Base-by-base conservation (phyloP, 2,113 vertebrate genomes). In the Daphoenositta chrysoptera region DNA sequence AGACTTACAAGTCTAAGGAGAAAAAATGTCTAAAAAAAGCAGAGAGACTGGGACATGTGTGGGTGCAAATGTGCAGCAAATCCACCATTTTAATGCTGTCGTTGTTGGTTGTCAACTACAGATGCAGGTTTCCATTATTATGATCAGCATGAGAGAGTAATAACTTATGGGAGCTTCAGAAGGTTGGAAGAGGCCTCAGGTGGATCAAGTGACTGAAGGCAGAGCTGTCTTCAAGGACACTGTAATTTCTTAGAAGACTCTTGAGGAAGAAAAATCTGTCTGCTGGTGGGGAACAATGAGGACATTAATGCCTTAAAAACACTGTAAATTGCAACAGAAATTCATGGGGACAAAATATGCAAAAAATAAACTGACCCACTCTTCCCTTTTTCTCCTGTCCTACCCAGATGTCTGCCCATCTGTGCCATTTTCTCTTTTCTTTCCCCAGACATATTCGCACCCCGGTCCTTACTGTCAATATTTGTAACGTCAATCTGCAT, bases 21-120 rank as follows among this genome's bases (percentile, higher is more conserved):
- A 37, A 58, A 66, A 58, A 16, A n/a, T 26, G 1, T 24, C 7
- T 21, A 51, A 40, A 66, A 87, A 72, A 20, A 73, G 6, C 8
- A 81, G 35, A 76, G 28, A 58, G 18, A 27, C 3, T 51, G 13
- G 23, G 8, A n/a, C 4, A 45, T 0, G 0, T 24, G 7, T 4
- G 1, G 23, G 26, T 33, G 13, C 20, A 92, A 75, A 58, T 27
- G 10, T 27, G 8, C 23, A 51, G 19, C 35, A 85, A 78, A 94
- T 75, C 9, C 22, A 82, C 17, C 0, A 28, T 44, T 77, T 54
- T 56, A 12, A 60, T 60, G 20, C 4, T 45, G 13, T 8, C 2
- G 1, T 19, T 75, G 31, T 15, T 90, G 31, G 10, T 76, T 51
- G 37, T 44, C 11, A 69, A 6, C 10, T 68, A 21, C 9, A 81